Evolutionary conservation across 2,888 invertebrate species (phyloP), one percentile per base, ranked within the genome.

Genomic region (Drosophila rellima): DNA sequence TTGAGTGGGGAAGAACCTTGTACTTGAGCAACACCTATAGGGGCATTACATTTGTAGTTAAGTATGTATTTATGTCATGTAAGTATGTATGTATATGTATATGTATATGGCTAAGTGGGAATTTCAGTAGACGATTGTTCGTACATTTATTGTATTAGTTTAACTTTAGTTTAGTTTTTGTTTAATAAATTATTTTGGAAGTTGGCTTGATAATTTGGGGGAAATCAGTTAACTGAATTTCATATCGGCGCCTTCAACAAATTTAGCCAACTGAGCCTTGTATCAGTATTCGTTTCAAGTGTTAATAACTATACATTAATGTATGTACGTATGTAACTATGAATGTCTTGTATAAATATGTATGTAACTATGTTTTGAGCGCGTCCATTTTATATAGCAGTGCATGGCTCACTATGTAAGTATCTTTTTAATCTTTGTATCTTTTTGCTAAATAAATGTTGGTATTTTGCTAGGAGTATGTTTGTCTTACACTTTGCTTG

Each of bases 1-100:
- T 80, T 71, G 66, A 63, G 74, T 71, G 76, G 76, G 83, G 85
- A 84, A 84, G 83, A 89, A 72, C 85, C 39, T 74, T 84, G 78
- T 84, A 70, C 64, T 84, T 70, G 70, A 56, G 71, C 33, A 55
- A 55, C 35, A 33, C 18, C 44, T 18, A 10, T n/a, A 2, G 8
- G n/a, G 47, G 26, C 35, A 55, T 44, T 44, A 44, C 55, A 55
- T 31, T 55, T 47, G 17, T 57, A 26, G 23, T 42, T 42, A 48
- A 50, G 42, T 47, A n/a, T 42, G 48, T 42, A 11, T 20, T 11
- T n/a, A 33, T 48, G 6, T 51, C n/a, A 35, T 5, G 48, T 57
- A 42, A 55, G 18, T 37, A 33, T 47, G 50, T 63, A 63, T 42
- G 39, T 56, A 40, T 55, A 55, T 44, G 26, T 61, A 35, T 44